Conservation (phyloP, 2,888 invertebrate species). For the Platerodrilus igneus region DNA sequence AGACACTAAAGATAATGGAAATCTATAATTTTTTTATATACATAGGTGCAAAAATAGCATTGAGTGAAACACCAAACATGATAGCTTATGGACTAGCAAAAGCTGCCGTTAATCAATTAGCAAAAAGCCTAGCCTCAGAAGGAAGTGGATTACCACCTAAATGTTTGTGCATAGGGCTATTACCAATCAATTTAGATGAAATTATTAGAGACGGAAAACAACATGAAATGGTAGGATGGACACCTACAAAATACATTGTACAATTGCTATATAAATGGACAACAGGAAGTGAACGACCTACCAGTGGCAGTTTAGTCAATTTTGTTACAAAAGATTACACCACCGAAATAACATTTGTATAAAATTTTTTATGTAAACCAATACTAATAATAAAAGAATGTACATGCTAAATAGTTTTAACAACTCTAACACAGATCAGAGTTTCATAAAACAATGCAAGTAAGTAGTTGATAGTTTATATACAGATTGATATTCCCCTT, state of each 20-base stretch:
- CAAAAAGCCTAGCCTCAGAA: constrained; percentile 75
- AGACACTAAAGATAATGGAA: neutral
- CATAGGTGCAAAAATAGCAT: constrained; percentile 85
- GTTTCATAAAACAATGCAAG: too few species aligned
- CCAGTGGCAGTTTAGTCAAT: constrained; percentile 59
- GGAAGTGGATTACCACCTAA: constrained; percentile 81
- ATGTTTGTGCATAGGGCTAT: constrained; percentile 72
- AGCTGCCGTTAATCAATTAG: constrained; percentile 93
- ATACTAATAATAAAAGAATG: too few species aligned
- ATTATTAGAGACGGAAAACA: constrained; percentile 92
- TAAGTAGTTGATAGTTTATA: too few species aligned
- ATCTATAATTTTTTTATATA: neutral
- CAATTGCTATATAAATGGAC: constrained; percentile 84
- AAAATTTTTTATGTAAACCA: constrained; percentile 1
- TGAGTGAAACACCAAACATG: constrained; percentile 69
- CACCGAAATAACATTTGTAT: constrained; percentile 6
- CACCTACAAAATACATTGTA: constrained; percentile 81
- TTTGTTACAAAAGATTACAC: constrained; percentile 3
- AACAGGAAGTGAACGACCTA: constrained; percentile 66
- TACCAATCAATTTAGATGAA: constrained; percentile 93
- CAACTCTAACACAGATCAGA: too few species aligned
- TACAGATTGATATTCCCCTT: too few species aligned
- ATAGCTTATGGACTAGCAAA: constrained; percentile 70
- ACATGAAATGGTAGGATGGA: constrained; percentile 92
- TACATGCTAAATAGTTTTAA: too few species aligned